Evolutionary conservation across 2,888 invertebrate genomes (phyloP), one percentile per base, ranked within the genome.

Genomic region (Euplagia quadripunctaria): DNA sequence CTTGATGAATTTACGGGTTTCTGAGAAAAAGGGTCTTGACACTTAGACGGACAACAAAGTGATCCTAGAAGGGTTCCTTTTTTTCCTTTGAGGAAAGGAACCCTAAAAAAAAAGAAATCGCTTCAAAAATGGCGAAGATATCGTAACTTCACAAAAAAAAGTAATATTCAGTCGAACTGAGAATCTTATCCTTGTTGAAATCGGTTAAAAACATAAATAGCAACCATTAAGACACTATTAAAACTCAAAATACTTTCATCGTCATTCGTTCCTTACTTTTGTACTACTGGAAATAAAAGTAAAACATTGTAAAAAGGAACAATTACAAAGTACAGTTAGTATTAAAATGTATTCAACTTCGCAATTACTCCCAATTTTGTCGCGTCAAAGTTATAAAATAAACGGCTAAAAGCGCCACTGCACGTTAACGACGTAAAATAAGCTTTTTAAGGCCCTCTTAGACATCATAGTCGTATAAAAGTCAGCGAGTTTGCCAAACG

Each of bases 401-500:
- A 75, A 65, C 65, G 67, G 49, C 46, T 71, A 41, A 70, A 73
- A 68, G 51, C 68, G 64, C 16, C 20, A 41, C 17, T 63, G 69
- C 68, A 71, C 67, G 71, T 73, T 73, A 71, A 73, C 70, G 67
- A 71, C 64, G 72, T 74, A 65, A 76, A 73, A 75, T 77, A 78
- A 71, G 55, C 73, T 31, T 63, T 61, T 64, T 55, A 70, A 42
- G 43, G n/a, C 42, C n/a, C 43, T 55, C 20, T 78, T 77, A 76
- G 71, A 76, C 64, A 77, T 75, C 69, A 71, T 49, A 74, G 69
- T 69, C 52, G 41, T 55, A 55, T 72, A 65, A 71, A 79, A 80
- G 68, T 79, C 52, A 70, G 58, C 69, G 64, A 79, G 75, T 79
- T 82, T 77, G 52, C 68, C 65, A 71, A 82, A 68, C 73, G 61